A percentile compares a stretch with the other conserved stretches of the same genome.
Evolutionary conservation across 2,113 vertebrate genomes (phyloP).

Genomic region (Podiceps cristatus): DNA sequence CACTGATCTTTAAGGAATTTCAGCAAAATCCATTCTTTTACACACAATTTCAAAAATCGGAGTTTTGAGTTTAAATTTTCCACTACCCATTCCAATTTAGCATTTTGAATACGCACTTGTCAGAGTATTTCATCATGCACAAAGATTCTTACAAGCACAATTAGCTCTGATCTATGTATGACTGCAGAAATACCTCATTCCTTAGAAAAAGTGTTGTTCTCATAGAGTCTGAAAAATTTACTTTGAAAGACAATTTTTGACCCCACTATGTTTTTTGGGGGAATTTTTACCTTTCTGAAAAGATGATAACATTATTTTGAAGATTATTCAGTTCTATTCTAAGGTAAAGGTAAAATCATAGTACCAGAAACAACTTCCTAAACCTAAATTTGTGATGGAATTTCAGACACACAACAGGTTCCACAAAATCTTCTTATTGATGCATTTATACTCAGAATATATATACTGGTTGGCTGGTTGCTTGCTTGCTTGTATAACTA

Average conservation of each 20-base stretch:
- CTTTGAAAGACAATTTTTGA: background rate
- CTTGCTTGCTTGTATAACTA: background rate
- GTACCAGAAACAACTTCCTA: background rate
- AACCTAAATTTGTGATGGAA: background rate
- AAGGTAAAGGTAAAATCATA: background rate
- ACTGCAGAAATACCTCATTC: background rate
- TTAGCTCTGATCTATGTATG: background rate
- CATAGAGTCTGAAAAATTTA: background rate
- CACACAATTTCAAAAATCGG: background rate
- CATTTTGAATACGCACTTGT: background rate
- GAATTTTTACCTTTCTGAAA: background rate
- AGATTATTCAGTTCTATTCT: background rate
- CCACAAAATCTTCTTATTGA: background rate
- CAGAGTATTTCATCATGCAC: background rate
- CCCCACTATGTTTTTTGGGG: background rate
- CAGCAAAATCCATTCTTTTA: conserved; percentile 10
- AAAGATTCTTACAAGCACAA: background rate
- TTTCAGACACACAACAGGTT: background rate
- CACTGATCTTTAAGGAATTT: background rate
- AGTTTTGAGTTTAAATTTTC: background rate
- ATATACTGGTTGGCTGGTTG: background rate
- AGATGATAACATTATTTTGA: background rate
- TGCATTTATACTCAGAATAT: background rate
- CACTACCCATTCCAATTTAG: background rate
- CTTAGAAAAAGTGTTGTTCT: background rate